Evolutionary conservation across 1,140 invertebrate species (phyloP).

Genomic region (Apolygus lucorum): DNA sequence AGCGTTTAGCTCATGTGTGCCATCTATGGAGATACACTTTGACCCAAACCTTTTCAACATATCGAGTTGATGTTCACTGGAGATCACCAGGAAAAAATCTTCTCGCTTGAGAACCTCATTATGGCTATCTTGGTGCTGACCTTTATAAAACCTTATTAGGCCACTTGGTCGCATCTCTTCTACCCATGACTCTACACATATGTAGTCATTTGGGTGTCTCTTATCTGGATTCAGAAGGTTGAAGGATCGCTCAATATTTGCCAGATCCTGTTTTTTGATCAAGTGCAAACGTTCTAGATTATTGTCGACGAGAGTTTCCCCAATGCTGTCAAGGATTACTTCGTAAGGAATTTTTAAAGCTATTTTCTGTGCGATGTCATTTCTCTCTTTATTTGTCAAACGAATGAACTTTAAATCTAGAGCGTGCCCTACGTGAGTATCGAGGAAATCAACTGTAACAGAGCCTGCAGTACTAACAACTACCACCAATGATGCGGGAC

Average conservation of each 20-base stretch:
- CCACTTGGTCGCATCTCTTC: no score
- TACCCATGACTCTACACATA: not conserved
- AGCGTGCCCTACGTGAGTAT: not conserved
- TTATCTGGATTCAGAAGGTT: not conserved
- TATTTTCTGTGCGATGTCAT: not conserved
- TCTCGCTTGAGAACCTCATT: not conserved
- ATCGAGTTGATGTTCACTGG: no score
- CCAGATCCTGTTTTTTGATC: not conserved
- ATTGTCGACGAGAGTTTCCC: not conserved
- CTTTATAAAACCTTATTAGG: no score
- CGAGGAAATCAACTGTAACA: not conserved
- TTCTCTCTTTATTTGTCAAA: not conserved
- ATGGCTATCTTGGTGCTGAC: not conserved
- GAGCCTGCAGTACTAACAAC: not conserved
- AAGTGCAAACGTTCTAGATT: not conserved
- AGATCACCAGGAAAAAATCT: not conserved
- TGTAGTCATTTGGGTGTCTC: not conserved
- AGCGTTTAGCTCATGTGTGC: no score
- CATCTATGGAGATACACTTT: no score
- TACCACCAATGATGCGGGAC: not conserved
- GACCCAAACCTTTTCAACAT: not conserved
- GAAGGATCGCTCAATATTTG: not conserved
- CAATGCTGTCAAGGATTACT: not conserved
- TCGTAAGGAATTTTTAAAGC: not conserved
- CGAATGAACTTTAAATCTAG: not conserved